phyloP scores from a whole-genome alignment of 2,113 vertebrate species.

The Rhombomys opimus region DNA sequence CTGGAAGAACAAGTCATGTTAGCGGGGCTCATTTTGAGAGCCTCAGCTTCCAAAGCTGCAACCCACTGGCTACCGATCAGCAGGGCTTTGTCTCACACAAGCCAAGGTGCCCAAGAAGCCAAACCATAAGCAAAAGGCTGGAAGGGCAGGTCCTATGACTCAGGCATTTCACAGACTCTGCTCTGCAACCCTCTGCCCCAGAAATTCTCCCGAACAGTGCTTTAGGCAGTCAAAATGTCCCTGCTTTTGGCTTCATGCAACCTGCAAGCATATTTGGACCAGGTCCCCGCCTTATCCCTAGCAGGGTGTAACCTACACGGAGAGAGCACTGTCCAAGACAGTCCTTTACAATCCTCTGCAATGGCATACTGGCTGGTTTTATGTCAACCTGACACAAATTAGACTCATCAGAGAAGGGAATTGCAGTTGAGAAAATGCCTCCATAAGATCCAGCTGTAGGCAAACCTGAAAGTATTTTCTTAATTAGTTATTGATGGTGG shows the following conservation, averaged over 20 bases:
- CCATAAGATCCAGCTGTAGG: not conserved
- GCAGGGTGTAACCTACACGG: not conserved
- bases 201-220: not conserved
- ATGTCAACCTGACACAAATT: not conserved
- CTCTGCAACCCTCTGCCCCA: not conserved
- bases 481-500: not conserved
- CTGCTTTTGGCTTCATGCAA: not conserved
- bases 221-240: not conserved
- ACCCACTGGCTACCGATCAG: not conserved
- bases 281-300: not conserved
- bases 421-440: not conserved
- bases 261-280: rapidly evolving
- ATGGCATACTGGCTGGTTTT: not conserved
- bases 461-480: not conserved
- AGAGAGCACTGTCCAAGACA: not conserved
- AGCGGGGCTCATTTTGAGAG: slow-evolving; percentile 24
- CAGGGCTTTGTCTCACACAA: not conserved
- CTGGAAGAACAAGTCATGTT: not conserved
- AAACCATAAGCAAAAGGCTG: slow-evolving; percentile 35
- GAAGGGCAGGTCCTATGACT: not conserved
- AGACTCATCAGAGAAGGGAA: not conserved
- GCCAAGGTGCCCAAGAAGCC: not conserved
- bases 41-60: not conserved
- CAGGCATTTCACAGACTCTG: not conserved
- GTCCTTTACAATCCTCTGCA: not conserved